Evolutionary conservation across 1,140 invertebrate species (phyloP).

Genomic region (Aphelenchoides fujianensis): DNA sequence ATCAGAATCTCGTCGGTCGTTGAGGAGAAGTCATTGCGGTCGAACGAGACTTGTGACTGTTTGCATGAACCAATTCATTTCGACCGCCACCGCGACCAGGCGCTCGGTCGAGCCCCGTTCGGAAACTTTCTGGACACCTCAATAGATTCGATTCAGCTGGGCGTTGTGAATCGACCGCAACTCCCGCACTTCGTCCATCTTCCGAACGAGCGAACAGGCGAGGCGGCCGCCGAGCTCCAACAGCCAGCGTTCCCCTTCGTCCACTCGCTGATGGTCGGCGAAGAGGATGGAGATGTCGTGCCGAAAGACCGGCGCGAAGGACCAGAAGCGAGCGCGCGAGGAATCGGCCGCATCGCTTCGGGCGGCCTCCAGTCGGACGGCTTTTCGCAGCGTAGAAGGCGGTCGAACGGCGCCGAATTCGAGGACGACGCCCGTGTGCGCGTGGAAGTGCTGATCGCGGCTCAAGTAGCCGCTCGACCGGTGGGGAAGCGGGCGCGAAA

Average conservation of each 20-base stretch:
- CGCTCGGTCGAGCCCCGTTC: too few relatives aligned
- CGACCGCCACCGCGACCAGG: too few relatives aligned
- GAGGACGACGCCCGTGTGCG: constrained; percentile 15
- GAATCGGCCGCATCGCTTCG: too few relatives aligned
- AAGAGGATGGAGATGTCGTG: constrained; percentile 40
- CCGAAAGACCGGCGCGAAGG: constrained; percentile 24
- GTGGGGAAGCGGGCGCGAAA: constrained; percentile 39
- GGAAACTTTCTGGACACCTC: constrained; percentile 35
- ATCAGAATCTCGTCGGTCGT: too few relatives aligned
- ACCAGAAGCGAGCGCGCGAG: background rate
- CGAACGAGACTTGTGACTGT: too few relatives aligned
- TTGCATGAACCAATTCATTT: too few relatives aligned
- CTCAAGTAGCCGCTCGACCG: constrained; percentile 24
- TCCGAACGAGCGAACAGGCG: constrained; percentile 14
- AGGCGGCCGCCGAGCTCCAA: too few relatives aligned
- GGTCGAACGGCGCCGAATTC: background rate
- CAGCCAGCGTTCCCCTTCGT: background rate
- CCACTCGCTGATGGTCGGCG: background rate
- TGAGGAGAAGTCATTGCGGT: too few relatives aligned
- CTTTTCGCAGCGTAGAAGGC: background rate
- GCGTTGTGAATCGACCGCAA: constrained; percentile 27
- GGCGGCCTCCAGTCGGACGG: constrained; percentile 17
- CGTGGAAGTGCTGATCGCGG: constrained; percentile 37
- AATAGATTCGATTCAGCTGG: constrained; percentile 37
- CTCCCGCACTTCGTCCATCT: constrained; percentile 27